These are phyloP conservation scores for Cephus rjabovi DNA, from an alignment of 2,888 invertebrate species.

Conservation along the genomic window DNA sequence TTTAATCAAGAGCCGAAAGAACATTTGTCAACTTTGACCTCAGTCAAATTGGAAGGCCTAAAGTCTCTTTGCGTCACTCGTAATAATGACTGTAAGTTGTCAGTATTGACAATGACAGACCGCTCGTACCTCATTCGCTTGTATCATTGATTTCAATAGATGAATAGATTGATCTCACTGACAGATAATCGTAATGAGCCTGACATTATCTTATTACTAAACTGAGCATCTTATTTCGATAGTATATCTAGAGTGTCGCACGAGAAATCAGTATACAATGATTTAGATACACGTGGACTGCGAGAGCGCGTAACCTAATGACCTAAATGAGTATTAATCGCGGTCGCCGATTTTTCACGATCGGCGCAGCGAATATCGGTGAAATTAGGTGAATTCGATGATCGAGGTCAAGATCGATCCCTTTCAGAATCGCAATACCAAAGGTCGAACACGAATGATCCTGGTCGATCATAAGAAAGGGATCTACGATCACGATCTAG, in stretches of 20 bases:
- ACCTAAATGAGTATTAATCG: slow-evolving; percentile 48
- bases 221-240: neutral
- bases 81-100: neutral
- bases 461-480: neutral
- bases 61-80: neutral
- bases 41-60: neutral
- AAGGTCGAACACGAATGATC: neutral
- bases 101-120: neutral
- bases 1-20: neutral
- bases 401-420: neutral
- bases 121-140: neutral
- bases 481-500: neutral
- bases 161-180: neutral
- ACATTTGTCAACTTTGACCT: neutral
- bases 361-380: neutral
- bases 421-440: neutral
- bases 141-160: neutral
- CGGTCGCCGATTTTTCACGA: neutral
- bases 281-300: neutral
- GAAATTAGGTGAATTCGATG: neutral
- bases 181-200: neutral
- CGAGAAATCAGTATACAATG: neutral
- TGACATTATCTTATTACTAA: neutral
- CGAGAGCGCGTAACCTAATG: slow-evolving; percentile 43
- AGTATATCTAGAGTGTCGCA: neutral